Base-by-base conservation (phyloP, 2,113 vertebrate genomes). In the Atlantisia rogersi region DNA sequence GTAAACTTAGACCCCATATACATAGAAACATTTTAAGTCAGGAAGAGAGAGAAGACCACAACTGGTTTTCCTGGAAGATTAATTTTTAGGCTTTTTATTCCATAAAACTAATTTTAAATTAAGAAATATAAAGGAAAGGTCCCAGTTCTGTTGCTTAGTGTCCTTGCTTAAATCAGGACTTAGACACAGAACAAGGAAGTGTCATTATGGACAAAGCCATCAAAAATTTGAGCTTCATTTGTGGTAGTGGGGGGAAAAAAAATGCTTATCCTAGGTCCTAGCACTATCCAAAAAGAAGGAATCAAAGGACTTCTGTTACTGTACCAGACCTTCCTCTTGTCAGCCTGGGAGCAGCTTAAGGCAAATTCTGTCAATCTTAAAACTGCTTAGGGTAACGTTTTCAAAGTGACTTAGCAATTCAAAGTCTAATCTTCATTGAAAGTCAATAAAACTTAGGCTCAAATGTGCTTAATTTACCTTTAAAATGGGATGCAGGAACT, bases 281-380 rank as follows among this genome's bases (percentile, higher is more conserved):
- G 35, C 32, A 79, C 26, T 39, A 65, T 68, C 40, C 53, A 35
- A 84, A 65, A 58, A 89, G 26, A 64, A 81, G 60, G 53, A 84
- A 82, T 68, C 75, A 89, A 91, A 89, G 48, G 2, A 2, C 28
- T 94, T 60, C 74, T 55, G 11, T 53, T 75, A 40, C 80, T 40
- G 46, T 46, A 90, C 60, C 37, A 82, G 70, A 31, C 21, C 79
- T 90, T 92, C 10, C 0, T 81, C 68, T 70, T 93, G 42, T 67
- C 79, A 88, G 90, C 52, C 37, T 78, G 4, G 1, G 69, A 88
- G 86, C 64, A 90, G 86, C 83, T 94, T 92, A 86, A 91, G 74
- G 95, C 90, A 92, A 94, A 93, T 88, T 68, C 71, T 96, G 79
- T 92, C 95, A 92, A 28, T 84, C 88, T 60, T 68, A 44, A 86